phyloP scores from a whole-genome alignment of 2,888 invertebrate genomes.

The Apocheima hispidaria region DNA sequence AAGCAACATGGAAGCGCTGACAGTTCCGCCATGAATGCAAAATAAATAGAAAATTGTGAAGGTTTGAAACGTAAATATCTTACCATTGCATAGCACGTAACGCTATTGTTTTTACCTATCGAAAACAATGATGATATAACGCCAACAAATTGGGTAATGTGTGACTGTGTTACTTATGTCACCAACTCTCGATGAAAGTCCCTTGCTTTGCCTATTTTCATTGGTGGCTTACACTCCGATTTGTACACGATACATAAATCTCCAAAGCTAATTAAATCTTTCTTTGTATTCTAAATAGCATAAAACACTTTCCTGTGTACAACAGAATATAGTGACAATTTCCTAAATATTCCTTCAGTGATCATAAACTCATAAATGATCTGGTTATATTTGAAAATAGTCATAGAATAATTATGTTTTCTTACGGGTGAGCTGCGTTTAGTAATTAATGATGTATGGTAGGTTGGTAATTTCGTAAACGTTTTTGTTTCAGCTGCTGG shows the following conservation, averaged over 20 bases:
- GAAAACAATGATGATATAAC: slow-evolving; percentile 50
- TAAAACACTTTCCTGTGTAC: background rate
- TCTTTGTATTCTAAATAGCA: background rate
- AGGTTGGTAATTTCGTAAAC: background rate
- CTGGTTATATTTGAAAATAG: background rate
- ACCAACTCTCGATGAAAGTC: slow-evolving; percentile 54
- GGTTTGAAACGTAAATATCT: slow-evolving; percentile 61
- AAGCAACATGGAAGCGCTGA: slow-evolving; percentile 87
- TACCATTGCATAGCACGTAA: slow-evolving; percentile 50
- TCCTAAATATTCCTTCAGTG: background rate
- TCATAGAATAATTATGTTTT: background rate
- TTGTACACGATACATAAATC: slow-evolving; percentile 19
- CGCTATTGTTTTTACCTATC: slow-evolving; percentile 50
- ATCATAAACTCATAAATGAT: too few relatives aligned
- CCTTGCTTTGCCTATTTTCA: slow-evolving; percentile 51
- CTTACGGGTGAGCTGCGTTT: too few relatives aligned
- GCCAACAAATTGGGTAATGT: slow-evolving; percentile 38
- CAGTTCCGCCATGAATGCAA: slow-evolving; percentile 87
- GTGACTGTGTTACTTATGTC: slow-evolving; percentile 41
- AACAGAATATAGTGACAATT: background rate
- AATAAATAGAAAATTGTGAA: slow-evolving; percentile 85
- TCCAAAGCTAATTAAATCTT: background rate
- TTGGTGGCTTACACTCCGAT: slow-evolving; percentile 31
- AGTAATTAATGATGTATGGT: background rate
- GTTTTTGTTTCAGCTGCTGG: slow-evolving; percentile 67